Evolutionary conservation across 2,113 vertebrate genomes (phyloP), one percentile per base, ranked within the genome.

Genomic region (Erpornis zantholeuca): DNA sequence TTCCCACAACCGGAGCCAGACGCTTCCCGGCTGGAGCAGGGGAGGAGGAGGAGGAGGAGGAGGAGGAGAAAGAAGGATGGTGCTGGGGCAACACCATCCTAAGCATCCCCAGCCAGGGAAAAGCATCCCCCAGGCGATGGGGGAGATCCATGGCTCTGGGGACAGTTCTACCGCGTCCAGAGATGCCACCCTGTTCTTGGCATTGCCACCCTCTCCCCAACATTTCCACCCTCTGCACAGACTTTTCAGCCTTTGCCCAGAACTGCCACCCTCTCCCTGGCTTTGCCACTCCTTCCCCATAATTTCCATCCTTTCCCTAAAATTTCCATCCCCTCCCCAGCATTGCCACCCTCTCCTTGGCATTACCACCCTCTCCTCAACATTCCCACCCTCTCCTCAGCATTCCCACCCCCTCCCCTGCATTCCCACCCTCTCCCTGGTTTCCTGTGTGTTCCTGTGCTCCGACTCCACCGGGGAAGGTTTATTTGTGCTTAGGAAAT

Each of bases 331-430:
- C n/a, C 50, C 13, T 69, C 45, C 18, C 1, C n/a, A 29, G 14
- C 7, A 3, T 8, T 70, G 4, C 10, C 29, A 65, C 7, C 4
- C 20, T 44, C 10, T 71, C 22, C 11, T 4, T 36, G 11, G 13
- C 8, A 70, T 27, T 3, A 2, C 4, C 79, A 69, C 15, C 22
- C 36, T 10, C 20, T 53, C 50, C 11, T 1, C 4, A 1, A 16
- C 16, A 40, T 49, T 28, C 2, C 11, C 78, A 40, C 5, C 17
- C 21, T 8, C 22, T 44, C 21, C 10, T 2, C 40, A 4, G 8
- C 29, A 52, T 11, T 28, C 1, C 19, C 49, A 65, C 15, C 31
- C 38, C 3, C 8, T 54, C 27, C 33, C 28, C 10, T 6, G 27
- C 35, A 61, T 61, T 61, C 16, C 27, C 57, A 54, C 42, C n/a